Percentiles rank a stretch among this genome's conserved stretches.
Conservation (phyloP, 2,888 invertebrate genomes). For the Apodemia duryi region DNA sequence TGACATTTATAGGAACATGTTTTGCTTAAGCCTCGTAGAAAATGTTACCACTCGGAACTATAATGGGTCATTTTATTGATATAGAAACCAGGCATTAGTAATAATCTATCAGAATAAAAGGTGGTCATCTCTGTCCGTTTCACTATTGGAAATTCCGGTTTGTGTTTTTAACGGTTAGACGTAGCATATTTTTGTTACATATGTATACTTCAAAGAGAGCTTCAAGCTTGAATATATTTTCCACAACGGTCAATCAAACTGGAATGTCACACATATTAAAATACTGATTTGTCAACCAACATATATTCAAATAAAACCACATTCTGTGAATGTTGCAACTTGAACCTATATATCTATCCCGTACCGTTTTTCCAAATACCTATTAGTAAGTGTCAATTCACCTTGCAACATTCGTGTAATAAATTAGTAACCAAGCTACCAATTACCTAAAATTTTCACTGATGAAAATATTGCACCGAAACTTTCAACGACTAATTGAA, state of each 20-base stretch:
- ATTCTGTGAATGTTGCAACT: constrained; percentile 54
- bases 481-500: constrained; percentile 33
- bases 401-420: constrained; percentile 59
- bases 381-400: constrained; percentile 39
- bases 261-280: constrained; percentile 78
- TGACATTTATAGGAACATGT: too few species aligned
- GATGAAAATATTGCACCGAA: constrained; percentile 63
- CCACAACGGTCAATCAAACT: constrained; percentile 48
- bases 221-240: constrained; percentile 29
- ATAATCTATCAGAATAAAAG: too few species aligned
- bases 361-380: constrained; percentile 19
- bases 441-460: constrained; percentile 45
- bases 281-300: constrained; percentile 76
- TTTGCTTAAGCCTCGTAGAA: too few species aligned
- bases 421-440: constrained; percentile 44
- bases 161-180: not conserved
- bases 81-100: too few species aligned
- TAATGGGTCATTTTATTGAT: too few species aligned
- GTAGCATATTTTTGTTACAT: not conserved
- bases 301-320: constrained; percentile 61
- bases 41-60: too few species aligned
- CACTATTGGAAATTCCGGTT: not conserved
- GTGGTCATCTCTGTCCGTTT: too few species aligned
- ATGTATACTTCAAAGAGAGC: constrained; percentile 35
- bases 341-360: constrained; percentile 30